A percentile compares a stretch with the other conserved stretches of the same genome.
phyloP scores from a whole-genome alignment of 23 tunicate species.

The Halocynthia aurantium region DNA sequence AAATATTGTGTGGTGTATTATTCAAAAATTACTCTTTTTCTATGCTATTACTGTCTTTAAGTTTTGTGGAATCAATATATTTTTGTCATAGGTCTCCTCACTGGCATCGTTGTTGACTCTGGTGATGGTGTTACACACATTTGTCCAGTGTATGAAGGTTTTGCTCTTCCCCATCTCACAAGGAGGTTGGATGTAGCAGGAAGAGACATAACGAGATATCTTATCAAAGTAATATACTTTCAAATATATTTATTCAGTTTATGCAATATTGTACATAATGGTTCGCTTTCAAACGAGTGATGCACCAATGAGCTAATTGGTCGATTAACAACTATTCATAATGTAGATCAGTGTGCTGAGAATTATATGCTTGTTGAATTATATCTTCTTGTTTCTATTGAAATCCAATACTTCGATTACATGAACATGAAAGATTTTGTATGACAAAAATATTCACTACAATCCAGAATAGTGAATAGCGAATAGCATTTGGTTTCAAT shows the following conservation, averaged over 20 bases:
- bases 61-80: not conserved
- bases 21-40: not conserved
- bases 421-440: no score
- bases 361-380: no score
- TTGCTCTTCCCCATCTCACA: constrained; percentile 88
- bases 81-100: constrained; percentile 58
- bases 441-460: no score
- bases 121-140: constrained; percentile 99
- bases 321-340: no score
- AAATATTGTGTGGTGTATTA: no score
- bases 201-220: constrained; percentile 89
- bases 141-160: constrained; percentile 99
- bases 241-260: not conserved
- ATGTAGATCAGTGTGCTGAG: no score
- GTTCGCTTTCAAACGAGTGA: not conserved
- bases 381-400: no score
- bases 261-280: not conserved
- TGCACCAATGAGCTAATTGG: no score
- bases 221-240: constrained; percentile 63
- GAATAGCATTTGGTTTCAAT: no score
- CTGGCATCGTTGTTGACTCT: constrained; percentile 98
- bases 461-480: no score
- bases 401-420: no score
- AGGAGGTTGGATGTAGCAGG: constrained; percentile 98
- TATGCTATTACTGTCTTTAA: not conserved